Base-by-base conservation (phyloP, 2,888 invertebrate genomes). In the Macrosoma leucophasiata region DNA sequence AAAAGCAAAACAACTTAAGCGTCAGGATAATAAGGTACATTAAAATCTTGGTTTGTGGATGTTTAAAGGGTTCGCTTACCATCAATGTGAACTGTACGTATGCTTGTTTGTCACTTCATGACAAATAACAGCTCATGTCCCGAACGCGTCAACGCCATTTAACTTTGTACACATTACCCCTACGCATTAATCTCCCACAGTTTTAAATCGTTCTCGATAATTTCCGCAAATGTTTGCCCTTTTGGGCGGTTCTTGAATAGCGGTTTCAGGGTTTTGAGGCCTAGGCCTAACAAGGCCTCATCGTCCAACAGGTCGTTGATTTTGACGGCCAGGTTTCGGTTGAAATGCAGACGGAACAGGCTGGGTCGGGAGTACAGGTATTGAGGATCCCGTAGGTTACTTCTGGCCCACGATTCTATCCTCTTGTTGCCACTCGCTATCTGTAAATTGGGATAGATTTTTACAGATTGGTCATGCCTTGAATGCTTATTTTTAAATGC, bases 201-300 rank as follows among this genome's bases (percentile, higher is more conserved):
- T 65, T 92, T 91, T 61, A 94, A 85, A 68, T 93, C 92, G 70
- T 95, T 95, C 63, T 94, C 93, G 30, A 95, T 86, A n/a, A 94
- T 90, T 71, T 95, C 94, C 18, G 90, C 88, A 65, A 91, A 95
- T 88, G 90, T 93, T 33, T 88, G 85, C 27, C 88, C 86, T 63
- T 91, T 91, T 3, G 75, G 67, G 2, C 84, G 84, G 43, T 94
- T 90, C 43, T 88, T 88, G 62, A 95, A 94, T 2, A 92, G 85
- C 0, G 93, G 90, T 38, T 89, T 88, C 10, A 95, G 65, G 0
- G 93, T 90, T 52, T 90, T 90, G 30, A 95, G 71, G 33, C 91
- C 88, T 15, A 95, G 70, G 51, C 93, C 91, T 17, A 95, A 70
- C 23, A 95, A 82, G 0, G 95, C 94, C 50, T 92, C 92, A 61